Conservation (phyloP, 1,140 invertebrate species). For the Drosophila tropicalis region DNA sequence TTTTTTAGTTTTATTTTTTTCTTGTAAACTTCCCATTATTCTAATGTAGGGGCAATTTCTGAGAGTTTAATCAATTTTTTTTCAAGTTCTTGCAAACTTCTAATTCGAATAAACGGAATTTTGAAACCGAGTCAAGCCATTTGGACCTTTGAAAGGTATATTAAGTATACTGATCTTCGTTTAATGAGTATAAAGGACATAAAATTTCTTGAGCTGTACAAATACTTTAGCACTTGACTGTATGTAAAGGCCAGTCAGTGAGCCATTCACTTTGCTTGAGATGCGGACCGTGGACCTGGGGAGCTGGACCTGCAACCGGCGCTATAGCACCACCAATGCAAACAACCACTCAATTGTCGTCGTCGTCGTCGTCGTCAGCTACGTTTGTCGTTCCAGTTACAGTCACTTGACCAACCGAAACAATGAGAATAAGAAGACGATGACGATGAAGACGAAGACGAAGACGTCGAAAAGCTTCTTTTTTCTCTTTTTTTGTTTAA, state of each 20-base stretch:
- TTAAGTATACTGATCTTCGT: too few species aligned
- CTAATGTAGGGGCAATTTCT: too few species aligned
- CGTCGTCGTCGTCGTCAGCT: constrained; percentile 27
- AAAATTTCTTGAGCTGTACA: background rate
- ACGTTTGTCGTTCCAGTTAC: constrained; percentile 75
- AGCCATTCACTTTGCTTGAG: constrained; percentile 30
- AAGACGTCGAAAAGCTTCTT: constrained; percentile 31
- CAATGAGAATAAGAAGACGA: constrained; percentile 71
- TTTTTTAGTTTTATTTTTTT: too few species aligned
- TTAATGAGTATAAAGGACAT: too few species aligned
- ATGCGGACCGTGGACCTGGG: constrained; percentile 43
- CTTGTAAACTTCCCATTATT: too few species aligned
- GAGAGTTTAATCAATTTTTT: too few species aligned
- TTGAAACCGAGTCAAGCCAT: too few species aligned
- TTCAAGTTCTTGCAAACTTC: too few species aligned
- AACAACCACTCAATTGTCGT: constrained; percentile 34
- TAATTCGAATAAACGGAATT: too few species aligned
- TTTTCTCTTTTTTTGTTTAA: background rate
- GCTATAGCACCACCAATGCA: constrained; percentile 61
- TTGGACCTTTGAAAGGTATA: too few species aligned
- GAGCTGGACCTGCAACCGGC: constrained; percentile 35
- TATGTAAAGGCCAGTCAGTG: constrained; percentile 7
- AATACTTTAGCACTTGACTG: background rate
- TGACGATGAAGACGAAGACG: constrained; percentile 46
- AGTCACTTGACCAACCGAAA: constrained; percentile 83